A percentile compares a stretch with the other conserved stretches of the same genome.
phyloP scores from a whole-genome alignment of 1,140 invertebrate genomes.

The Eulimnadia texana region DNA sequence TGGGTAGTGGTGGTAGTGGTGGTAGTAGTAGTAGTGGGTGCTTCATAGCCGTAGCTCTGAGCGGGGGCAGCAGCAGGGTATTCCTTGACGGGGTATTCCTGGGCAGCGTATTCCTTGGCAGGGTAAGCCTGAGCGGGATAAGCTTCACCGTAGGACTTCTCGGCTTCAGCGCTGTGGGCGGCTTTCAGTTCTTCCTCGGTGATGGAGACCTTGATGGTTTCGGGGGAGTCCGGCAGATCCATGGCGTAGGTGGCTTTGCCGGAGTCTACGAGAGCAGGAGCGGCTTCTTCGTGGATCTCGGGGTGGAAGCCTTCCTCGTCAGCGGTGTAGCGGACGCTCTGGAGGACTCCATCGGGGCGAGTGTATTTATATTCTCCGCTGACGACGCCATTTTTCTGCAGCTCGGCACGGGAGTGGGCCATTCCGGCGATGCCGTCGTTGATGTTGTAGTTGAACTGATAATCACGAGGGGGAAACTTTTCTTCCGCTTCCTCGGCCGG shows the following conservation, averaged over 20 bases:
- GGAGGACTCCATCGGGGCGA: conserved; percentile 12
- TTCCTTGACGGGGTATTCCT: too few species aligned
- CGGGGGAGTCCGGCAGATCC: conserved; percentile 5
- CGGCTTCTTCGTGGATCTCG: conserved; percentile 9
- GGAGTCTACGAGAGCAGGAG: background rate
- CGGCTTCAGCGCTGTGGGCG: too few species aligned
- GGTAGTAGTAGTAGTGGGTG: too few species aligned
- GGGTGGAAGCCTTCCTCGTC: conserved; percentile 14
- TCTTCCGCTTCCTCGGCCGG: too few species aligned
- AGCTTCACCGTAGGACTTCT: too few species aligned
- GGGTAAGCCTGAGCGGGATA: too few species aligned
- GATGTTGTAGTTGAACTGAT: conserved; percentile 15
- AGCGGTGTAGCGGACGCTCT: conserved; percentile 13
- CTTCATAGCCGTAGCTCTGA: too few species aligned
- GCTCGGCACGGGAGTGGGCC: conserved; percentile 3
- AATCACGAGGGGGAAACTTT: conserved; percentile 5
- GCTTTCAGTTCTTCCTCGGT: conserved; percentile 2
- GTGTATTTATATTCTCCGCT: conserved; percentile 10
- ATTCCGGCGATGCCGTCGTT: conserved; percentile 13
- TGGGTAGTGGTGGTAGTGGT: too few species aligned
- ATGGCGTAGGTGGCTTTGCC: conserved; percentile 7
- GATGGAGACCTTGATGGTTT: conserved; percentile 4
- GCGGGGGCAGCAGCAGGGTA: too few species aligned
- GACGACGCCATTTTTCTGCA: conserved; percentile 13
- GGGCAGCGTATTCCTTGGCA: too few species aligned